Conservation (phyloP, 2,797 vertebrate species). For the Hoplostethus atlanticus region DNA sequence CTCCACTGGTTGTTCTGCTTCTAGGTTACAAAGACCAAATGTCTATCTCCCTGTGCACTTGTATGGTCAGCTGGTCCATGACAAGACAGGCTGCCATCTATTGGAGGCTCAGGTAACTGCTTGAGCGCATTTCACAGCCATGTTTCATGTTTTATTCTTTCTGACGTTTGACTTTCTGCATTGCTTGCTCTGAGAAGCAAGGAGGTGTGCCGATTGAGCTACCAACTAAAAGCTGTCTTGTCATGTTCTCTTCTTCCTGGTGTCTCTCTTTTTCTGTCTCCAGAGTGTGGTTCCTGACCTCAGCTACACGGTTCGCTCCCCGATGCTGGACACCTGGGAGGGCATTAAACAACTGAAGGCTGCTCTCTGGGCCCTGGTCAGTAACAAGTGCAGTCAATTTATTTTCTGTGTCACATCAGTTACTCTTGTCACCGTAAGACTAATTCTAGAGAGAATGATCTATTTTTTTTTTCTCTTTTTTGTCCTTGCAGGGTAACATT, state of each 20-base stretch:
- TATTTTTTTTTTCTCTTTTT: slow-evolving; percentile 23
- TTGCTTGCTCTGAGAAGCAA: not conserved
- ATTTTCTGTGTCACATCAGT: not conserved
- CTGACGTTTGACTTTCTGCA: not conserved
- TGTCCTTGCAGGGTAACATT: slow-evolving; percentile 91
- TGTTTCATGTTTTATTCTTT: not conserved
- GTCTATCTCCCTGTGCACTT: slow-evolving; percentile 97
- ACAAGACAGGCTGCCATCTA: slow-evolving; percentile 99
- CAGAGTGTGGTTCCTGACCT: slow-evolving; percentile 96
- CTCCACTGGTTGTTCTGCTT: slow-evolving; percentile 27
- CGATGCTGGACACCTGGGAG: slow-evolving; percentile 98
- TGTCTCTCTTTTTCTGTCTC: slow-evolving; percentile 11
- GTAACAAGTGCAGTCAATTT: slow-evolving; percentile 41
- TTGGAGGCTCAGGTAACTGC: slow-evolving; percentile 94
- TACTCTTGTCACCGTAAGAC: not conserved
- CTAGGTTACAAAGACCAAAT: slow-evolving; percentile 96
- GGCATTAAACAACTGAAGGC: slow-evolving; percentile 98
- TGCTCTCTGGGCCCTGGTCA: slow-evolving; percentile 97
- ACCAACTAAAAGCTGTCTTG: too few species aligned
- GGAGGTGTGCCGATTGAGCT: not conserved
- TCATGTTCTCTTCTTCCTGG: slow-evolving; percentile 1
- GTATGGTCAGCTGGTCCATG: slow-evolving; percentile 97
- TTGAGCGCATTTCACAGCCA: not conserved
- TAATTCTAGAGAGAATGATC: not conserved
- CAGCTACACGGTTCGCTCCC: slow-evolving; percentile 94